These are phyloP conservation scores for Diplodus puntazzo DNA, from an alignment of 2,797 vertebrate genomes.

Conservation along the genomic window DNA sequence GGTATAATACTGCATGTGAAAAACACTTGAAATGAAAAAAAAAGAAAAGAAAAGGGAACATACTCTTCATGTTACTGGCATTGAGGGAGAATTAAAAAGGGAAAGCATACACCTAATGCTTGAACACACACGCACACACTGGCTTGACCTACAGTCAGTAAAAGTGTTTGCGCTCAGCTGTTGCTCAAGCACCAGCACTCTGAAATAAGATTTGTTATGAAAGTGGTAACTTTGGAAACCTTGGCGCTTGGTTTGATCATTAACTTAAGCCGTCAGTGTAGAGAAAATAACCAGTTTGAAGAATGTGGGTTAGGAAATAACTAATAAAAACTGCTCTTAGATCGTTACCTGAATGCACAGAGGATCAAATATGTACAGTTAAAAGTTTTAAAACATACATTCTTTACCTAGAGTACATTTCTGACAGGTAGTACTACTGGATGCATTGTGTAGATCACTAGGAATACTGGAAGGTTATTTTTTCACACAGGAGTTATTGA, in stretches of 20 bases:
- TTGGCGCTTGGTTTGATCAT: constrained; percentile 78
- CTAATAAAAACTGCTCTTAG: neutral
- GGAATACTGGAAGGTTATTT: neutral
- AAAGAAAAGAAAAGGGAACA: neutral
- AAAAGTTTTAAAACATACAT: neutral
- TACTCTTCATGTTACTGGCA: neutral
- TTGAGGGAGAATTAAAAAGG: neutral
- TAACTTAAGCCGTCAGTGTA: constrained; percentile 72
- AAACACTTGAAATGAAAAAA: neutral
- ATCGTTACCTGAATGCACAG: neutral
- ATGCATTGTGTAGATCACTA: neutral
- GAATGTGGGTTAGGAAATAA: constrained; percentile 27
- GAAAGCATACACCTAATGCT: constrained; percentile 3
- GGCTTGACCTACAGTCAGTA: constrained; percentile 25
- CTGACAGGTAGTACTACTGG: neutral
- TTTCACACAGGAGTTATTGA: neutral
- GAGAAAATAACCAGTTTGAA: constrained; percentile 58
- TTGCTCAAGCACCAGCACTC: constrained; percentile 53
- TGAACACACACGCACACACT: constrained; percentile 21
- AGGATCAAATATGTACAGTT: neutral
- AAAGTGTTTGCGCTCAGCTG: constrained; percentile 26
- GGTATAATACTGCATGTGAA: neutral
- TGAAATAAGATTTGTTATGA: constrained; percentile 66
- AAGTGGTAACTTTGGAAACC: constrained; percentile 72
- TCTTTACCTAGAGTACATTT: neutral